A percentile compares a stretch with the other conserved stretches of the same genome.
These are phyloP conservation scores for Trachelipus rathkii DNA, from an alignment of 1,140 invertebrate species.

Conservation along the genomic window DNA sequence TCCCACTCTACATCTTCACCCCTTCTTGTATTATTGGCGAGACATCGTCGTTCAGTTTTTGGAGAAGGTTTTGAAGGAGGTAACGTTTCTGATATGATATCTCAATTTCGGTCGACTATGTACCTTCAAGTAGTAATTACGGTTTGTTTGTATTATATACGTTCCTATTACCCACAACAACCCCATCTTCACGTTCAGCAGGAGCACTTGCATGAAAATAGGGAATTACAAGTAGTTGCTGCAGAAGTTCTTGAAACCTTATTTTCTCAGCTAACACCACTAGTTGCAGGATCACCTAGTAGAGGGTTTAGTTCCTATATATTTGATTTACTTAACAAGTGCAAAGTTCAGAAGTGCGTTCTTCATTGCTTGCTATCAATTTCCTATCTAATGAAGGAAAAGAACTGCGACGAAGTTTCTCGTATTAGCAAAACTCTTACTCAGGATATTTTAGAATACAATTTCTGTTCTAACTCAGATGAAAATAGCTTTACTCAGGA, in stretches of 20 bases:
- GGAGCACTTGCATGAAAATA: slow-evolving; percentile 71
- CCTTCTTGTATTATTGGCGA: slow-evolving; percentile 59
- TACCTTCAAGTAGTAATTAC: slow-evolving; percentile 76
- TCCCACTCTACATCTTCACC: slow-evolving; percentile 29
- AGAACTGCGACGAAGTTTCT: background rate
- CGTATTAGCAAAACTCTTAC: slow-evolving; percentile 61
- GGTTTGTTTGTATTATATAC: slow-evolving; percentile 71
- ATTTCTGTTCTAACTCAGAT: slow-evolving; percentile 58
- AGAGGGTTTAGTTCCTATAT: slow-evolving; percentile 78
- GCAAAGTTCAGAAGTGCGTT: slow-evolving; percentile 84
- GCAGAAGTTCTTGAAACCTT: slow-evolving; percentile 73
- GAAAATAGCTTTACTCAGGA: slow-evolving; percentile 21
- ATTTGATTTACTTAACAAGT: slow-evolving; percentile 70
- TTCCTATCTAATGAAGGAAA: slow-evolving; percentile 59
- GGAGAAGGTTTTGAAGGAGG: slow-evolving; percentile 74
- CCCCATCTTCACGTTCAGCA: slow-evolving; percentile 61
- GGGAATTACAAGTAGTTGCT: slow-evolving; percentile 64
- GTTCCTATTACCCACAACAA: slow-evolving; percentile 74
- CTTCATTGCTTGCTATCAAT: slow-evolving; percentile 77
- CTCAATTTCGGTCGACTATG: slow-evolving; percentile 66
- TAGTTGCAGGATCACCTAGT: slow-evolving; percentile 71
- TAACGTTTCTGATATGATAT: slow-evolving; percentile 54
- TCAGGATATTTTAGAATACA: slow-evolving; percentile 77
- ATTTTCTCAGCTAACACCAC: slow-evolving; percentile 69
- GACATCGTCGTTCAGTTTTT: slow-evolving; percentile 75